Conservation (phyloP, 1,140 invertebrate species). For the Drosophila saltans region DNA sequence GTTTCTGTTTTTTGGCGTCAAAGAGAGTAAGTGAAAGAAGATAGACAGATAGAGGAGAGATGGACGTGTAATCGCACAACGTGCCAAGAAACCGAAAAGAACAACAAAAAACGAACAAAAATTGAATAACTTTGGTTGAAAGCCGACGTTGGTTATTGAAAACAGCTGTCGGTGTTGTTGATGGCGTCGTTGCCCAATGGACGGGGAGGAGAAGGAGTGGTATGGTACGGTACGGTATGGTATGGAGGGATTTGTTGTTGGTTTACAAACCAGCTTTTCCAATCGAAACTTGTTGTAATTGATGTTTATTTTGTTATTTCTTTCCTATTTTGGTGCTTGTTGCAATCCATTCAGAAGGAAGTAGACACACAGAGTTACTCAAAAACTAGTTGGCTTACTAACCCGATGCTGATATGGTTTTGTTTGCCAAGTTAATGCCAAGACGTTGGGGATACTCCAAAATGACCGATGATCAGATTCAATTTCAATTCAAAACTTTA, state of each 20-base stretch:
- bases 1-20: not conserved
- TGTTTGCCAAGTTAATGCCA: not conserved
- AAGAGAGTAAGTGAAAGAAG: not conserved
- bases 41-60: constrained; percentile 13
- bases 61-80: constrained; percentile 28
- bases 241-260: constrained; percentile 12
- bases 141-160: constrained; percentile 41
- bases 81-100: constrained; percentile 22
- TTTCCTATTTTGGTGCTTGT: constrained; percentile 28
- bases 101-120: constrained; percentile 18
- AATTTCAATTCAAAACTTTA: not conserved
- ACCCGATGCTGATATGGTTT: constrained; percentile 24
- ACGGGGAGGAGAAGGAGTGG: not conserved
- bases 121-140: constrained; percentile 31
- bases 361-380: not conserved
- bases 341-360: constrained; percentile 32
- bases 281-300: constrained; percentile 18
- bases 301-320: not conserved
- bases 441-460: constrained; percentile 3
- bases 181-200: constrained; percentile 1
- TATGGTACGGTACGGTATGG: not conserved
- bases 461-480: not conserved
- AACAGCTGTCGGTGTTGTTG: constrained; percentile 52
- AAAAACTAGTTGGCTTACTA: constrained; percentile 26
- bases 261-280: constrained; percentile 8